Conservation (phyloP, 2,797 vertebrate species). For the Nannoperca obscura region DNA sequence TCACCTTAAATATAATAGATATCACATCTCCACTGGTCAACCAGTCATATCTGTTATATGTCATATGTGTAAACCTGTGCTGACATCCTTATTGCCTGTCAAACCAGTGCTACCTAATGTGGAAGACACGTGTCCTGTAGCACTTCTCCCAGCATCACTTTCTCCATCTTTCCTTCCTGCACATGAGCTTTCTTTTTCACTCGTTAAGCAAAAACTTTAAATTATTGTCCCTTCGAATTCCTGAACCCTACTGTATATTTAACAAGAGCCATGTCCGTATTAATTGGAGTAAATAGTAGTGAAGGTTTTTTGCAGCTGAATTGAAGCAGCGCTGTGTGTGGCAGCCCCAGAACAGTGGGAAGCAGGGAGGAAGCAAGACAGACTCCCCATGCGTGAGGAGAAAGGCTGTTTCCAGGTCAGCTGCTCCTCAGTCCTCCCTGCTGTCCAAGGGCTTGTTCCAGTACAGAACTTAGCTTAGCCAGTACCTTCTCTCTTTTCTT, state of each 20-base stretch:
- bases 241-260: neutral
- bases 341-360: slow-evolving; percentile 47
- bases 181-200: neutral
- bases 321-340: slow-evolving; percentile 45
- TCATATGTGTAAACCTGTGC: slow-evolving; percentile 9
- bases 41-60: slow-evolving; percentile 4
- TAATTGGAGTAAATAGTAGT: slow-evolving; percentile 22
- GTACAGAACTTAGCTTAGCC: slow-evolving; percentile 35
- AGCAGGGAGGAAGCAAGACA: slow-evolving; percentile 41
- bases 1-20: neutral
- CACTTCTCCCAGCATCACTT: neutral
- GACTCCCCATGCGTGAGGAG: slow-evolving; percentile 54
- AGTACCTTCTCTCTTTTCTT: slow-evolving; percentile 3
- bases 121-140: neutral
- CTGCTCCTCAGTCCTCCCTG: slow-evolving; percentile 71
- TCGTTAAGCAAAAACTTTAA: neutral
- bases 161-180: neutral
- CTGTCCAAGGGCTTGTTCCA: slow-evolving; percentile 53
- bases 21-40: neutral
- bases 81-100: slow-evolving; percentile 25
- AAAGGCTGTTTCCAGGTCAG: slow-evolving; percentile 80
- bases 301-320: slow-evolving; percentile 30
- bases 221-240: neutral
- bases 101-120: slow-evolving; percentile 1
- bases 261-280: neutral